A percentile compares a stretch with the other conserved stretches of the same genome.
phyloP scores from a whole-genome alignment of 2,797 vertebrate species.

The Gymnocypris eckloni region DNA sequence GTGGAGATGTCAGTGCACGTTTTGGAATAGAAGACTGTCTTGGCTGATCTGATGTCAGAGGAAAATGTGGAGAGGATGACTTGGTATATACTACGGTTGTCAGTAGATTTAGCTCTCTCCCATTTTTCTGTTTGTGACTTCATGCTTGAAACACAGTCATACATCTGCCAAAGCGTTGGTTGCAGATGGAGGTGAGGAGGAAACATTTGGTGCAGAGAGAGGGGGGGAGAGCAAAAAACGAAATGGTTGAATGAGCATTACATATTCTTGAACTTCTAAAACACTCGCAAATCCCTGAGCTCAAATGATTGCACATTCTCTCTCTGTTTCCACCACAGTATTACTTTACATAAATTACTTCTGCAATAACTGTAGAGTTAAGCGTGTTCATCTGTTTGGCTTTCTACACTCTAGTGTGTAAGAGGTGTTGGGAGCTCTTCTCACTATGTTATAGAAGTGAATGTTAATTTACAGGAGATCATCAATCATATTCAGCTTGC shows the following conservation, averaged over 20 bases:
- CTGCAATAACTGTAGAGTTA: conserved; percentile 45
- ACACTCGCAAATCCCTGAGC: conserved; percentile 53
- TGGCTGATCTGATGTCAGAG: conserved; percentile 19
- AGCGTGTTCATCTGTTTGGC: conserved; percentile 40
- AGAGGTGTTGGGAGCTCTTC: background rate
- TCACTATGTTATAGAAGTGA: conserved; percentile 16
- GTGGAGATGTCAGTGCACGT: conserved; percentile 31
- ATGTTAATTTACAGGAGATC: conserved; percentile 13
- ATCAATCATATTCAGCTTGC: conserved; percentile 9
- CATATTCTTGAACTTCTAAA: conserved; percentile 54
- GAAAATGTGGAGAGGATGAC: background rate
- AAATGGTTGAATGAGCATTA: conserved; percentile 47
- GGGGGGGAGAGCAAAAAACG: conserved; percentile 3
- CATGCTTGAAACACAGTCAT: conserved; percentile 21
- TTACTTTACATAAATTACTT: conserved; percentile 60
- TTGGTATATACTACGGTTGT: conserved; percentile 9
- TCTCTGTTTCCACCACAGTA: conserved; percentile 45
- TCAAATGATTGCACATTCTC: conserved; percentile 54
- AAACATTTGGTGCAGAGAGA: conserved; percentile 30
- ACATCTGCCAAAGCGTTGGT: conserved; percentile 21
- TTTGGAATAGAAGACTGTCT: conserved; percentile 23
- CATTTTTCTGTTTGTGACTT: conserved; percentile 12
- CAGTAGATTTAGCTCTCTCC: conserved; percentile 17
- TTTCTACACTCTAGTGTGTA: conserved; percentile 2
- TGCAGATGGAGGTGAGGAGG: conserved; percentile 37